These are phyloP conservation scores for Nemopilema nomurai DNA, from an alignment of 30 jellyfish, hydroid and myxozoan species.

Conservation along the genomic window DNA sequence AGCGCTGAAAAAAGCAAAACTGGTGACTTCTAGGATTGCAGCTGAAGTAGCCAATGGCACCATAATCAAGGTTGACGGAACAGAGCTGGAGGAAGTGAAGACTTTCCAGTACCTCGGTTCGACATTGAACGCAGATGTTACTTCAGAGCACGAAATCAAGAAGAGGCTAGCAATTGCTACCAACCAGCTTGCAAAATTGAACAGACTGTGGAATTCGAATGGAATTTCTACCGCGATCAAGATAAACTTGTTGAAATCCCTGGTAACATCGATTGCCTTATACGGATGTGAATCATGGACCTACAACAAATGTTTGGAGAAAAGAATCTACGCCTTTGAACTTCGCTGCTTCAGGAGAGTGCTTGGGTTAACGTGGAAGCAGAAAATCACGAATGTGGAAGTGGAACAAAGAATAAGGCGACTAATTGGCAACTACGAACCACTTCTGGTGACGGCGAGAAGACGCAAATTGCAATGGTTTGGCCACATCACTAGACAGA, in stretches of 20 bases:
- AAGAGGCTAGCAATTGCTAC: slow-evolving; percentile 49
- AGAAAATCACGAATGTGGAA: slow-evolving; percentile 30
- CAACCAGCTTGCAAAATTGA: slow-evolving; percentile 37
- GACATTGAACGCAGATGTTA: slow-evolving; percentile 2
- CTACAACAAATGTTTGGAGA: slow-evolving; percentile 32
- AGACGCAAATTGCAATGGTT: slow-evolving; percentile 52
- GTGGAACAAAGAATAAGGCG: slow-evolving; percentile 3
- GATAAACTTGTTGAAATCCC: slow-evolving; percentile 8
- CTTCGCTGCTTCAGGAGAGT: slow-evolving; percentile 49
- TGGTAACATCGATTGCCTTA: slow-evolving; percentile 29
- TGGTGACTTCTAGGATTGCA: slow-evolving; percentile 18
- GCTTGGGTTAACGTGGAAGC: slow-evolving; percentile 39
- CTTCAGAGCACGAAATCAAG: slow-evolving; percentile 10
- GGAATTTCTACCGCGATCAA: slow-evolving; percentile 32
- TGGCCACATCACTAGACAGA: slow-evolving; percentile 29
- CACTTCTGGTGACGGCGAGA: slow-evolving; percentile 48
- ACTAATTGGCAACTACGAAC: slow-evolving; percentile 13
- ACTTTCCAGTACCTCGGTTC: neutral
- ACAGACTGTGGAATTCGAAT: slow-evolving; percentile 40
- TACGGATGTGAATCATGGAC: slow-evolving; percentile 46
- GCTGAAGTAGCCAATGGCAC: neutral
- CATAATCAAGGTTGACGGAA: slow-evolving; percentile 17
- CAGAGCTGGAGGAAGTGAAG: slow-evolving; percentile 22
- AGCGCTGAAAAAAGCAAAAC: slow-evolving; percentile 40
- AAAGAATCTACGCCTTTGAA: slow-evolving; percentile 22